Evolutionary conservation across 2,113 vertebrate genomes (phyloP), one percentile per base, ranked within the genome.

Genomic region (Leucoraja erinaceus): DNA sequence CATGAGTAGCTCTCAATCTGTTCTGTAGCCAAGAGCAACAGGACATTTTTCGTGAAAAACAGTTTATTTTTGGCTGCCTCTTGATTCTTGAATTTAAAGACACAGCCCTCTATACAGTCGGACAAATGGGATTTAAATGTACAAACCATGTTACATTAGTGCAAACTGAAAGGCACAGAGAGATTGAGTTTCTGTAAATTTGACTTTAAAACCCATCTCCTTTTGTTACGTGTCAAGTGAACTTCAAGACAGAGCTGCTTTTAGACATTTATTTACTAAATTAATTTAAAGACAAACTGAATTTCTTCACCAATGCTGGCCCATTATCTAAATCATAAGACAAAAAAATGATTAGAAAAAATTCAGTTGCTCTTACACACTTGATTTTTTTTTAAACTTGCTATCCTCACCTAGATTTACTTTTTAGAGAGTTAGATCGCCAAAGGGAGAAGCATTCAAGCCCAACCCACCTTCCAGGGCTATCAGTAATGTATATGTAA

Each of bases 1-100:
- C 83, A 88, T 88, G 59, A 88, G 0, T 88, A 88, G 61, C 59
- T 88, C 31, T 5, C 83, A 66, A 88, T 88, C 83, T 88, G 83
- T 59, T 31, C 9, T 6, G 28, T 33, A 63, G 83, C 83, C 83
- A 88, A 88, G 38, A 8, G n/a, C 31, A 88, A 63, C 83, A 88
- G n/a, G 10, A 31, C 59, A 88, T 88, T 63, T 63, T 88, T 59
- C 59, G 7, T 11, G 2, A 31, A 63, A 88, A 88, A 88, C 5
- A 63, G 28, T 88, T 88, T 63, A 63, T 88, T 83, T 83, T 88
- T 88, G 18, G n/a, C 59, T 31, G 59, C 28, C 59, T 14, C n/a
- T n/a, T n/a, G 12, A 88, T 14, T 54, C 47, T n/a, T 88, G 56
- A 63, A 63, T 63, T 61, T 88, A 88, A 88, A 88, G 83, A 1